Evolutionary conservation across 2,888 invertebrate species (phyloP).

Genomic region (Volucella inanis): DNA sequence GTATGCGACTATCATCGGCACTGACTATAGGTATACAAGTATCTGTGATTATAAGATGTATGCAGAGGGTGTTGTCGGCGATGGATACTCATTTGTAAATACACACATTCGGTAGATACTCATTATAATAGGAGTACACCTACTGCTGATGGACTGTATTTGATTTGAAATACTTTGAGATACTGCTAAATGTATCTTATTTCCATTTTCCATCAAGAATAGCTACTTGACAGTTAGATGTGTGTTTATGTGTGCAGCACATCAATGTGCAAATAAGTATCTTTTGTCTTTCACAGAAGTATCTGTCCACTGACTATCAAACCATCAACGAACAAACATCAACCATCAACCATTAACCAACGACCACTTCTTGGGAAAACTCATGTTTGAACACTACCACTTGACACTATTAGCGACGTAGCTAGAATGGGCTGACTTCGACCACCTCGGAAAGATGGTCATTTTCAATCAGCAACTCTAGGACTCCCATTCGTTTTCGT

Average conservation of each 20-base stretch:
- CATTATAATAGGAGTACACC: conserved; percentile 48
- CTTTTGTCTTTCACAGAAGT: conserved; percentile 68
- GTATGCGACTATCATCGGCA: background rate
- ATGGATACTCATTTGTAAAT: conserved; percentile 34
- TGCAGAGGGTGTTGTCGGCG: conserved; percentile 6
- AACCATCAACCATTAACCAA: conserved; percentile 12
- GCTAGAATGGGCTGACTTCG: conserved; percentile 6
- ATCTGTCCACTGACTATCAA: background rate
- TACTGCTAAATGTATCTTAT: conserved; percentile 56
- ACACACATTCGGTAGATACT: conserved; percentile 29
- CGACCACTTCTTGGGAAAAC: conserved; percentile 63
- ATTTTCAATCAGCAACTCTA: conserved; percentile 13
- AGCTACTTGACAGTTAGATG: background rate
- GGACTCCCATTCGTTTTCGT: too few relatives aligned
- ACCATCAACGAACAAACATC: too few relatives aligned
- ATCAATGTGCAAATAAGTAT: conserved; percentile 69
- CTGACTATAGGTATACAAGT: background rate
- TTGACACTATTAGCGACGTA: conserved; percentile 71
- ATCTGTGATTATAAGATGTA: background rate
- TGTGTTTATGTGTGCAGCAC: conserved; percentile 4
- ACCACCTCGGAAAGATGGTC: conserved; percentile 32
- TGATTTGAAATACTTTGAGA: background rate
- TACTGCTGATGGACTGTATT: too few relatives aligned
- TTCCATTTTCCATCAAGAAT: conserved; percentile 42
- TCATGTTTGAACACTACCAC: conserved; percentile 72